Evolutionary conservation across 2,113 vertebrate genomes (phyloP).

Genomic region (Falco punctatus): DNA sequence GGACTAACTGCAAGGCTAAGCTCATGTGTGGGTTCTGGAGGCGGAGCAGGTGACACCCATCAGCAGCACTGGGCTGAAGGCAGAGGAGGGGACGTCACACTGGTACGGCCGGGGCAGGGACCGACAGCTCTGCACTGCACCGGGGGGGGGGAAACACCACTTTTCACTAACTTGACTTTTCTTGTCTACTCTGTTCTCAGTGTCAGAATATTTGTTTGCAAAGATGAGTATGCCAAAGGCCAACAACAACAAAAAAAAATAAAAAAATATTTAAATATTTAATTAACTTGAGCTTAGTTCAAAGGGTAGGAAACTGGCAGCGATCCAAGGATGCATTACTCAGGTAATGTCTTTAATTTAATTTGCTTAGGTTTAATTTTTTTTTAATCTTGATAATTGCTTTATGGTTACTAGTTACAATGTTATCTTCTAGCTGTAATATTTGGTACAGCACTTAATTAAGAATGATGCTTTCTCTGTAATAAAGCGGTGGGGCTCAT

Average conservation of each 20-base stretch:
- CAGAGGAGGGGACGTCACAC: neutral
- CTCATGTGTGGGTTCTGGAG: neutral
- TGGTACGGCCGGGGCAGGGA: neutral
- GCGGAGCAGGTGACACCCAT: neutral
- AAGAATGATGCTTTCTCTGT: slow-evolving; percentile 21
- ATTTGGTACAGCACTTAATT: slow-evolving; percentile 65
- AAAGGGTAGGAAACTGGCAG: slow-evolving; percentile 84
- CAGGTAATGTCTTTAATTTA: slow-evolving; percentile 77
- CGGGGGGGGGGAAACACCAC: neutral
- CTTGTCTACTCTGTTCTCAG: neutral
- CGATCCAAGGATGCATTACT: slow-evolving; percentile 67
- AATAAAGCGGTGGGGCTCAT: neutral
- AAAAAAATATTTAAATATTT: slow-evolving; percentile 68
- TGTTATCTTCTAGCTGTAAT: slow-evolving; percentile 71
- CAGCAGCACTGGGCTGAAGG: neutral
- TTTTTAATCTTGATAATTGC: slow-evolving; percentile 75
- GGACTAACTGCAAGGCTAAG: neutral
- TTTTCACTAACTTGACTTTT: neutral
- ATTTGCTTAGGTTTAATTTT: slow-evolving; percentile 73
- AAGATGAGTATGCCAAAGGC: slow-evolving; percentile 56
- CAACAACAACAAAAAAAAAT: slow-evolving; percentile 24
- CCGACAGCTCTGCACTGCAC: neutral
- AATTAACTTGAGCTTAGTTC: slow-evolving; percentile 80
- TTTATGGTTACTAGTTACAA: slow-evolving; percentile 73
- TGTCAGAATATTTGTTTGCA: slow-evolving; percentile 39